phyloP scores from a whole-genome alignment of 2,113 vertebrate genomes.

The Pangasianodon gigas region DNA sequence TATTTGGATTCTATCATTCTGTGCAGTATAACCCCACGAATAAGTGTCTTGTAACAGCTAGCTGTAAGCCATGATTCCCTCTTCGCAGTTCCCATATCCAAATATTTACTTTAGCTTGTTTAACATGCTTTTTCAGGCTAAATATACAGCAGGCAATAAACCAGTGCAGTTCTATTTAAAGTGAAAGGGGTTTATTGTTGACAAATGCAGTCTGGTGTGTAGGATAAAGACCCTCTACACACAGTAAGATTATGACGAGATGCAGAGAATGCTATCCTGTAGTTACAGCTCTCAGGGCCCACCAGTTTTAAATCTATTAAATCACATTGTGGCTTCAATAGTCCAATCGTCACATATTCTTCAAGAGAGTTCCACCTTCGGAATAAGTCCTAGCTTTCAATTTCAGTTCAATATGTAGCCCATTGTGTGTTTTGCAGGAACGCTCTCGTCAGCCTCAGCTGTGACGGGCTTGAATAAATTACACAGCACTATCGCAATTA shows the following conservation, averaged over 20 bases:
- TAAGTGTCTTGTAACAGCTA: neutral
- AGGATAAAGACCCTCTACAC: constrained; percentile 25
- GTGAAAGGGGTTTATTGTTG: neutral
- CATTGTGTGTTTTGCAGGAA: constrained; percentile 13
- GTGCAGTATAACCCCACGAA: neutral
- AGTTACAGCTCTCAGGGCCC: neutral
- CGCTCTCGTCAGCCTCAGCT: constrained; percentile 30
- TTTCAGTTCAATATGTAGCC: constrained; percentile 29
- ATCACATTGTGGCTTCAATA: neutral
- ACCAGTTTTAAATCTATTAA: neutral
- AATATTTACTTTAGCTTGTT: neutral
- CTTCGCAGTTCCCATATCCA: neutral
- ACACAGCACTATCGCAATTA: constrained; percentile 47
- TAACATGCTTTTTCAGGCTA: neutral
- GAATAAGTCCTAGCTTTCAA: constrained; percentile 8
- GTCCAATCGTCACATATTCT: neutral
- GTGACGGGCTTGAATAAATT: constrained; percentile 49
- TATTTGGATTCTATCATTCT: neutral
- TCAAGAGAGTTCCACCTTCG: constrained; percentile 1
- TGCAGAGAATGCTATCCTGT: constrained; percentile 21
- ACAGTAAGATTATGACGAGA: neutral
- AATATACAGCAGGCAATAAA: neutral
- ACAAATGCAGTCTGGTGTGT: constrained; percentile 4
- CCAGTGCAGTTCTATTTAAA: neutral
- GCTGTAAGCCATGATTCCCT: neutral